A percentile compares a stretch with the other conserved stretches of the same genome.
Evolutionary conservation across 2,888 invertebrate species (phyloP).

Genomic region (Drosophila glabriapex): DNA sequence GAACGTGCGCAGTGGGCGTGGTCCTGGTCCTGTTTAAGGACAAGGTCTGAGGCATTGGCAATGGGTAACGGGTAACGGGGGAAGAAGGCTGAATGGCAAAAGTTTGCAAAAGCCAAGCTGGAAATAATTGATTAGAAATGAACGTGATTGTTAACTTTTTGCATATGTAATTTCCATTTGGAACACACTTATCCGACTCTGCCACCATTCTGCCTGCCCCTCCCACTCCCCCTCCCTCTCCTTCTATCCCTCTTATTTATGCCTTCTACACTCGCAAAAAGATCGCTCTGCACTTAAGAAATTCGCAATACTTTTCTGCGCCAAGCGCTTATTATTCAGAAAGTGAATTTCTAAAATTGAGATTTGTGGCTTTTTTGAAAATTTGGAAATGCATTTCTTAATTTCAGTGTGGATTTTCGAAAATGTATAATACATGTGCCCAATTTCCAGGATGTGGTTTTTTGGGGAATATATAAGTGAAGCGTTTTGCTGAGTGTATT

Average conservation of each 20-base stretch:
- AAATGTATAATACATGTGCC: neutral
- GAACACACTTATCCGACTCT: conserved; percentile 27
- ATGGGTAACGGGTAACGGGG: too few relatives aligned
- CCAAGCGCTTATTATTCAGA: too few relatives aligned
- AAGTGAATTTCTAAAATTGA: neutral
- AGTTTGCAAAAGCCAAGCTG: conserved; percentile 60
- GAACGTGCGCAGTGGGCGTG: conserved; percentile 35
- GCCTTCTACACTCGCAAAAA: neutral
- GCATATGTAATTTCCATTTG: conserved; percentile 76
- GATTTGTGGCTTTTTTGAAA: too few relatives aligned
- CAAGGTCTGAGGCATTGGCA: neutral
- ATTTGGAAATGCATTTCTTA: neutral
- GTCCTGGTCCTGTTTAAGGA: conserved; percentile 13
- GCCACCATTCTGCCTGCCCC: neutral
- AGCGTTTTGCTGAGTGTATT: neutral
- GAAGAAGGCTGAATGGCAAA: conserved; percentile 18
- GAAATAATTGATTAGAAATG: conserved; percentile 78
- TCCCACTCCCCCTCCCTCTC: neutral
- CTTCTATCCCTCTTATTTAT: neutral
- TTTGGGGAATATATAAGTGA: too few relatives aligned
- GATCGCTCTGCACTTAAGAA: neutral
- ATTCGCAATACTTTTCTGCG: neutral
- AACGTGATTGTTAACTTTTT: conserved; percentile 80
- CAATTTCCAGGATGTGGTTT: fast-evolving
- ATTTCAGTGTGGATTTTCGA: neutral